Evolutionary conservation across 2,888 invertebrate genomes (phyloP).

Genomic region (Pasiphila rectangulata): DNA sequence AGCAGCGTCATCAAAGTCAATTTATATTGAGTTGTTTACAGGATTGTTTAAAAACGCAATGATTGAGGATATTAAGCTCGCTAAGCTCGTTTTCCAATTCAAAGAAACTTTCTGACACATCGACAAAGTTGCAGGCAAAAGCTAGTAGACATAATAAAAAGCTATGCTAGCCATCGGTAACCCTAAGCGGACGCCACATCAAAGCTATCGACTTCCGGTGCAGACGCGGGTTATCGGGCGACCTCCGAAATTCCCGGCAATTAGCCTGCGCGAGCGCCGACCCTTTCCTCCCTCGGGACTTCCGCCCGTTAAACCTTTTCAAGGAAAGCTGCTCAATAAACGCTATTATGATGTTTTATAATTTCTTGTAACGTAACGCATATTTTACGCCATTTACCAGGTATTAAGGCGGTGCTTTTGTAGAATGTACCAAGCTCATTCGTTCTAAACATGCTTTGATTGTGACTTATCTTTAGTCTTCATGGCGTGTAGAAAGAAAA

Average conservation of each 20-base stretch:
- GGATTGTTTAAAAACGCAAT: too few relatives aligned
- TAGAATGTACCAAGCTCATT: not conserved
- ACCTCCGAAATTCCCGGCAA: constrained; percentile 76
- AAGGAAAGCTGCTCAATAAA: constrained; percentile 16
- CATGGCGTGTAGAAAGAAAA: not conserved
- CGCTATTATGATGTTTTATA: constrained; percentile 9
- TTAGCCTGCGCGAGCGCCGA: constrained; percentile 58
- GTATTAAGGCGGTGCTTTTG: constrained; percentile 6
- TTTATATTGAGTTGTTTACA: too few relatives aligned
- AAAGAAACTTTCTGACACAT: too few relatives aligned
- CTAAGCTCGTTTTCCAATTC: too few relatives aligned
- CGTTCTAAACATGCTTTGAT: not conserved
- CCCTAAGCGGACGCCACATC: constrained; percentile 60
- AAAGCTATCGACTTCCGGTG: constrained; percentile 77
- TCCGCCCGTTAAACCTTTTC: constrained; percentile 35
- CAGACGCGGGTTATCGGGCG: constrained; percentile 72
- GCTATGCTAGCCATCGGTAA: constrained; percentile 46
- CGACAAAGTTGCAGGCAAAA: not conserved
- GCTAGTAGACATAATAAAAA: constrained; percentile 15
- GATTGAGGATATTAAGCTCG: too few relatives aligned
- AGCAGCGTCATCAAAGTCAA: too few relatives aligned
- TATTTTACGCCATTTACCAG: constrained; percentile 1
- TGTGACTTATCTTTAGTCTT: not conserved
- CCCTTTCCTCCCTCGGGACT: constrained; percentile 51
- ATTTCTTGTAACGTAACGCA: not conserved